Evolutionary conservation across 2,888 invertebrate genomes (phyloP).

Genomic region (Andrena flavipes): DNA sequence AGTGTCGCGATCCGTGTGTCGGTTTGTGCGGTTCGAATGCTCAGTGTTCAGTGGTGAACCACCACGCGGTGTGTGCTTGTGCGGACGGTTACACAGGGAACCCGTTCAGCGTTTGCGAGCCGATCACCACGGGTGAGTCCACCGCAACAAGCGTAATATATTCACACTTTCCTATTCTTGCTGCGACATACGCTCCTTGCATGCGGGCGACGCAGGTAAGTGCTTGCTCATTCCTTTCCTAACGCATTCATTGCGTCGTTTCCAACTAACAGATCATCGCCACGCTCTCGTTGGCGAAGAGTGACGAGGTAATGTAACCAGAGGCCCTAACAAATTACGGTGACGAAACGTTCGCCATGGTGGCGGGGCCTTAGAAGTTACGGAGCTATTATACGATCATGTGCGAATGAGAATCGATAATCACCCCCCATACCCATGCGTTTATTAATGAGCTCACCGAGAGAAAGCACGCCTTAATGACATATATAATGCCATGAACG

Average conservation of each 20-base stretch:
- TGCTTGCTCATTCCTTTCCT: conserved; percentile 66
- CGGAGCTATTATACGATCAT: conserved; percentile 42
- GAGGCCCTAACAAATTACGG: conserved; percentile 43
- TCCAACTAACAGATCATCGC: neutral
- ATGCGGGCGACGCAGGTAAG: conserved; percentile 74
- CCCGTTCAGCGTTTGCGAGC: conserved; percentile 86
- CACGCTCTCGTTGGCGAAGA: neutral
- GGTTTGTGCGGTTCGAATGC: conserved; percentile 87
- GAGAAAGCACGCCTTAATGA: conserved; percentile 51
- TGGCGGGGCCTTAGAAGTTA: conserved; percentile 71
- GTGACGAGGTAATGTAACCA: conserved; percentile 1
- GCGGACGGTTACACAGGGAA: conserved; percentile 86
- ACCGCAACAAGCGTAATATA: neutral
- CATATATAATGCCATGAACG: conserved; percentile 65
- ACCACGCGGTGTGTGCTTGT: conserved; percentile 87
- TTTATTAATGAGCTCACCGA: conserved; percentile 52
- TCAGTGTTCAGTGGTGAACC: conserved; percentile 87
- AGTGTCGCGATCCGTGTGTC: conserved; percentile 88
- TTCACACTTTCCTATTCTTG: neutral
- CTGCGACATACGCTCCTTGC: conserved; percentile 56
- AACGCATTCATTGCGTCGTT: conserved; percentile 17
- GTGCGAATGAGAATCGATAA: conserved; percentile 33
- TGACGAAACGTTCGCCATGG: conserved; percentile 59
- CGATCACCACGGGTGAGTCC: conserved; percentile 78
- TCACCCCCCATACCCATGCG: conserved; percentile 19